Conservation (phyloP, 2,888 invertebrate genomes). For the Exocentrus adspersus region DNA sequence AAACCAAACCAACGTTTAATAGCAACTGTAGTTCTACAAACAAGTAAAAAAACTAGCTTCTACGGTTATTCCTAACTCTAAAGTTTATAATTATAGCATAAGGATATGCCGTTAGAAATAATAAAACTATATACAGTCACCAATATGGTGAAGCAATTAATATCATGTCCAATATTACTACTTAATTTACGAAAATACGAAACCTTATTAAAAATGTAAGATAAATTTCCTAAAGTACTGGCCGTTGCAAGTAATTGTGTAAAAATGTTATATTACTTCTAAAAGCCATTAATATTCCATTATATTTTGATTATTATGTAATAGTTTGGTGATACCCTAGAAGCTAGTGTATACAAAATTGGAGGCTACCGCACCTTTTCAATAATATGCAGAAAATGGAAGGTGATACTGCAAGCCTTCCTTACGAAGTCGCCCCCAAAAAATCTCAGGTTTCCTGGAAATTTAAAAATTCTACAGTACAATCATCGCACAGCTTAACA, state of each 20-base stretch:
- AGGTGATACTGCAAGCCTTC: conserved; percentile 49
- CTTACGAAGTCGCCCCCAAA: conserved; percentile 24
- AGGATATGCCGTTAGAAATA: background rate
- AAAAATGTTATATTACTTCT: too few species aligned
- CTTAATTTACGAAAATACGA: too few species aligned
- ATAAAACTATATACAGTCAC: conserved; percentile 12
- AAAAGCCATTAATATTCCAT: too few species aligned
- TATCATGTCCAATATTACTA: too few species aligned
- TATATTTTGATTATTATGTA: too few species aligned
- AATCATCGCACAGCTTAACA: conserved; percentile 24
- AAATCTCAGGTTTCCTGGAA: conserved; percentile 47
- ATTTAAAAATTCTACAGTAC: conserved; percentile 46
- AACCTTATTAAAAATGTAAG: too few species aligned
- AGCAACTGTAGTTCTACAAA: conserved; percentile 21
- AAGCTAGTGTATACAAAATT: conserved; percentile 45
- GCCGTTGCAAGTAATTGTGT: too few species aligned
- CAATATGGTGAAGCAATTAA: conserved; percentile 22
- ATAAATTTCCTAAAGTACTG: too few species aligned
- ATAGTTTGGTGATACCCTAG: conserved; percentile 32
- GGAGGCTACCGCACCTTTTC: conserved; percentile 53
- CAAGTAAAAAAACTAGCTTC: conserved; percentile 25
- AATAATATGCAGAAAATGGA: conserved; percentile 34
- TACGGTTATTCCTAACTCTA: background rate
- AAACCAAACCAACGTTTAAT: conserved; percentile 49
- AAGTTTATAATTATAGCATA: background rate